Percentiles rank a stretch among this genome's conserved stretches.
These are phyloP conservation scores for Andrena praecox DNA, from an alignment of 2,888 invertebrate genomes.

Conservation along the genomic window DNA sequence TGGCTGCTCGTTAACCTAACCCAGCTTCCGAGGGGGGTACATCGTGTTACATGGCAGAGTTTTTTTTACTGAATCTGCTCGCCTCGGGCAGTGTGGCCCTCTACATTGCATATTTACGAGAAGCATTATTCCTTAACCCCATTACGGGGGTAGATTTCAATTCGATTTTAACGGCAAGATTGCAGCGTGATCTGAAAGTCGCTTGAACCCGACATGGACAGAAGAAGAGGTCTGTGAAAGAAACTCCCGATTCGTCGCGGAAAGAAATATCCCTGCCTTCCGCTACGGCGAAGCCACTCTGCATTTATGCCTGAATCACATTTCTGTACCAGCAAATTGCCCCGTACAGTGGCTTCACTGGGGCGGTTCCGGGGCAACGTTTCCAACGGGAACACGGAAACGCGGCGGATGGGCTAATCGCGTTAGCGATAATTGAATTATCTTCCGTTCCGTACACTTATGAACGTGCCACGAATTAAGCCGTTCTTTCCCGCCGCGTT, in stretches of 20 bases:
- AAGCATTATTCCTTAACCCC: no score
- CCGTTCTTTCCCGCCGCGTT: slow-evolving; percentile 51
- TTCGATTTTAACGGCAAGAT: no score
- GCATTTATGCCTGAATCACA: background rate
- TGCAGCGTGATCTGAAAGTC: no score
- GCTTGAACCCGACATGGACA: no score
- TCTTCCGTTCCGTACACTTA: slow-evolving; percentile 38
- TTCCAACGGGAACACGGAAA: slow-evolving; percentile 41
- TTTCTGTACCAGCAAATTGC: slow-evolving; percentile 17
- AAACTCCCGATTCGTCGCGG: background rate
- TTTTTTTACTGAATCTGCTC: slow-evolving; percentile 39
- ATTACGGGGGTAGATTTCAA: no score
- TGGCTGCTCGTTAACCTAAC: slow-evolving; percentile 35
- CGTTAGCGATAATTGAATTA: slow-evolving; percentile 57
- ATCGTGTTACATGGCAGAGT: slow-evolving; percentile 44
- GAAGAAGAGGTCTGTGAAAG: no score
- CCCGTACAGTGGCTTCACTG: background rate
- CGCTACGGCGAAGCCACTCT: background rate
- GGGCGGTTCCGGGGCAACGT: background rate
- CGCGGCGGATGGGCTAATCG: slow-evolving; percentile 48
- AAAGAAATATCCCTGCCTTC: background rate
- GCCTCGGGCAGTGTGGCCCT: slow-evolving; percentile 4
- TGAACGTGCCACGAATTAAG: slow-evolving; percentile 51
- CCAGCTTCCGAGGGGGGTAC: slow-evolving; percentile 33
- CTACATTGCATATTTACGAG: no score